phyloP scores from a whole-genome alignment of 2,797 vertebrate species.

The Podarcis lilfordi region DNA sequence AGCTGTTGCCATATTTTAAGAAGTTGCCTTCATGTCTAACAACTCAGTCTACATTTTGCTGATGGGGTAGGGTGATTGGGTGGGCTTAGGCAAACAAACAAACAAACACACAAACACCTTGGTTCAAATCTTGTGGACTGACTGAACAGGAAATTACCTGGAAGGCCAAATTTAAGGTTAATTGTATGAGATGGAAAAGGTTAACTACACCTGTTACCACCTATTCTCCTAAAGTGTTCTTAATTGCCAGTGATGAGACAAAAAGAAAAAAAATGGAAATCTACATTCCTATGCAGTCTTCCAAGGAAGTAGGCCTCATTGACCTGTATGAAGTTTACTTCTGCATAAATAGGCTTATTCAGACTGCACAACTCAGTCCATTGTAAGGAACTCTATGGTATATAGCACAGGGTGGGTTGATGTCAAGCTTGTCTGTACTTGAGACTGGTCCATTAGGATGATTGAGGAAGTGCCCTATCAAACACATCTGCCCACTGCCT shows the following conservation, averaged over 20 bases:
- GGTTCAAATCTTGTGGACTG: slow-evolving; percentile 52
- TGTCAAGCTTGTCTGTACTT: no score
- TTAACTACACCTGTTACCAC: slow-evolving; percentile 44
- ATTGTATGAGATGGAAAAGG: slow-evolving; percentile 63
- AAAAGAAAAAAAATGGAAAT: not conserved
- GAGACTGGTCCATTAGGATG: no score
- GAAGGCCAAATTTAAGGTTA: slow-evolving; percentile 65
- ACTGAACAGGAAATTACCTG: slow-evolving; percentile 71
- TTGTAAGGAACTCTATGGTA: not conserved
- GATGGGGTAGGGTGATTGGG: slow-evolving; percentile 15
- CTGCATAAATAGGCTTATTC: not conserved
- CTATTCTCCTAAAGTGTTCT: slow-evolving; percentile 50
- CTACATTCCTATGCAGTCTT: not conserved
- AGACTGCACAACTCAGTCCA: not conserved
- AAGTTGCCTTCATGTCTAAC: slow-evolving; percentile 60
- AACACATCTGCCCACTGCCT: no score
- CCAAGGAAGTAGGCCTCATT: not conserved
- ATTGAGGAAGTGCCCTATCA: no score
- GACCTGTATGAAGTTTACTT: not conserved
- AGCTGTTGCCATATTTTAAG: slow-evolving; percentile 59
- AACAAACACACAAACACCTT: slow-evolving; percentile 45
- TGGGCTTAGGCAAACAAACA: no score
- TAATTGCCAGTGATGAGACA: slow-evolving; percentile 58
- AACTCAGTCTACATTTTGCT: slow-evolving; percentile 60
- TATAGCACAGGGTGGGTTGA: no score